A percentile compares a stretch with the other conserved stretches of the same genome.
phyloP scores from a whole-genome alignment of 2,888 invertebrate species.

The Reticulitermes lucifugus region DNA sequence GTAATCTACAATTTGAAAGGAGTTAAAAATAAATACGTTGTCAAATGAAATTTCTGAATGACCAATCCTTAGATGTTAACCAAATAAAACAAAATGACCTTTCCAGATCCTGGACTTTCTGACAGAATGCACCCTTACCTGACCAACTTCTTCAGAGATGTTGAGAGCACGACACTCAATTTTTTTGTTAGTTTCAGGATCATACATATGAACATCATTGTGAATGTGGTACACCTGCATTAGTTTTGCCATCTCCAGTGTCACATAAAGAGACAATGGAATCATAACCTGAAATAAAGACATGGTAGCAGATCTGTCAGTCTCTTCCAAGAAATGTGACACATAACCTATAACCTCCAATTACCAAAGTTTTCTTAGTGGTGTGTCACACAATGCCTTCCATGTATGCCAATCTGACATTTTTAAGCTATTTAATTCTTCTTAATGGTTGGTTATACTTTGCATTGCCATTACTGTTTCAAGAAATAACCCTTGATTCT shows the following conservation, averaged over 20 bases:
- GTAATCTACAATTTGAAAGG: too few relatives aligned
- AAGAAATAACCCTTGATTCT: too few relatives aligned
- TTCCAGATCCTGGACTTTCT: neutral
- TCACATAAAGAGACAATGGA: constrained; percentile 95
- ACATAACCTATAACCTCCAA: too few relatives aligned
- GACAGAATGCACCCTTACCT: constrained; percentile 65
- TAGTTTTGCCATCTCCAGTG: constrained; percentile 95
- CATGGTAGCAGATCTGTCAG: neutral
- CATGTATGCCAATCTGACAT: too few relatives aligned
- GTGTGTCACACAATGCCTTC: too few relatives aligned
- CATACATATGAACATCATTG: constrained; percentile 88
- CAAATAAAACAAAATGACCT: neutral
- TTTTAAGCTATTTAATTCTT: too few relatives aligned
- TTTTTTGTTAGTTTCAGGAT: constrained; percentile 82
- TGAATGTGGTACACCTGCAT: constrained; percentile 96
- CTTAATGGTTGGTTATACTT: too few relatives aligned
- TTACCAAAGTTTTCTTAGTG: too few relatives aligned
- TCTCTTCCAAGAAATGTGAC: neutral
- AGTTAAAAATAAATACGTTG: too few relatives aligned
- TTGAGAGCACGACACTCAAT: constrained; percentile 94
- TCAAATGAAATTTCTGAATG: too few relatives aligned
- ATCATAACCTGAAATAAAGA: constrained; percentile 83
- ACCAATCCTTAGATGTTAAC: neutral
- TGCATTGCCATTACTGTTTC: too few relatives aligned
- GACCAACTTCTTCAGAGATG: constrained; percentile 97